Conservation (phyloP, 1,140 invertebrate species). For the Cydia strobilella region DNA sequence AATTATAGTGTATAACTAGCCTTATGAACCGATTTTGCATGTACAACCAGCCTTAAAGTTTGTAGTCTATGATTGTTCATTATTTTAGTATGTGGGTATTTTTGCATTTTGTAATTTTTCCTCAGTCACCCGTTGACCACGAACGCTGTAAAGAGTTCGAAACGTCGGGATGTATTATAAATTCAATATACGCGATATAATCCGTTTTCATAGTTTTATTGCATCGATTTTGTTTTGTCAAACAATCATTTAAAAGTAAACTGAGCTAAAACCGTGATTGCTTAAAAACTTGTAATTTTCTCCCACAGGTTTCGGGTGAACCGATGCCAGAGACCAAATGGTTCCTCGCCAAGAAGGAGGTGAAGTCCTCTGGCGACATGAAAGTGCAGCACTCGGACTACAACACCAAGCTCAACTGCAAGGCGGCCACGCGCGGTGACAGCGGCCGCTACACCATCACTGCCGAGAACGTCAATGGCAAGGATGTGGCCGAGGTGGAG, state of each 20-base stretch:
- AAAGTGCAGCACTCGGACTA: slow-evolving; percentile 93
- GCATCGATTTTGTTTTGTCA: too few relatives aligned
- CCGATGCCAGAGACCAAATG: slow-evolving; percentile 95
- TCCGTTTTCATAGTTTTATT: too few relatives aligned
- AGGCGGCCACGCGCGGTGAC: slow-evolving; percentile 92
- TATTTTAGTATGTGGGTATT: too few relatives aligned
- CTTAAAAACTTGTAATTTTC: not conserved
- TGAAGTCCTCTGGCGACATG: slow-evolving; percentile 85
- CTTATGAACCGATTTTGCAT: too few relatives aligned
- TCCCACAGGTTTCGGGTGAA: slow-evolving; percentile 88
- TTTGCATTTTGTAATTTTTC: too few relatives aligned
- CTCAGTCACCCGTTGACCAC: too few relatives aligned
- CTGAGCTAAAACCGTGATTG: not conserved
- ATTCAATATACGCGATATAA: too few relatives aligned
- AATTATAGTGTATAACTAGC: too few relatives aligned
- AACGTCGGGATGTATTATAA: too few relatives aligned
- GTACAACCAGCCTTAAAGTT: too few relatives aligned
- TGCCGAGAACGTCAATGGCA: slow-evolving; percentile 96
- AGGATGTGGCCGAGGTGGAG: slow-evolving; percentile 94
- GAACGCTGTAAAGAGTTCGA: too few relatives aligned
- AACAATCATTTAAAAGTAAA: not conserved
- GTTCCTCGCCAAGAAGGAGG: slow-evolving; percentile 88
- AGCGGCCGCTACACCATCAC: slow-evolving; percentile 95
- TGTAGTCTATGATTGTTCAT: too few relatives aligned
- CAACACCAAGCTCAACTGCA: slow-evolving; percentile 92